A percentile compares a stretch with the other conserved stretches of the same genome.
Conservation (phyloP, 2,113 vertebrate species). For the Psephotus haematonotus region DNA sequence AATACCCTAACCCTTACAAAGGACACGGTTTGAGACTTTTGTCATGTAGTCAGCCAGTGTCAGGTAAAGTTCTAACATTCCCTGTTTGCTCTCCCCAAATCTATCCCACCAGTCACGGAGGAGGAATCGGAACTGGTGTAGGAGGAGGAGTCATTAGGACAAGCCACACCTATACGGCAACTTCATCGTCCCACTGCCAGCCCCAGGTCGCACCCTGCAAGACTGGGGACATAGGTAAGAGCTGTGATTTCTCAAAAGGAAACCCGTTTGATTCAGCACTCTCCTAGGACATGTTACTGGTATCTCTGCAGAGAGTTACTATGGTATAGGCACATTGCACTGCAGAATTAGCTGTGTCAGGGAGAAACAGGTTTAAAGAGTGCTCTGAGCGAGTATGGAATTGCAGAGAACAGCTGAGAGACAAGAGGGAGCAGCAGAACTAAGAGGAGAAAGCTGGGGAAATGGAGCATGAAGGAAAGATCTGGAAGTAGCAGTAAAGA, state of each 20-base stretch:
- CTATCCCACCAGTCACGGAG: background rate
- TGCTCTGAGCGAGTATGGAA: too few relatives aligned
- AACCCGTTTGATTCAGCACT: background rate
- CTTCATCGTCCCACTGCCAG: constrained; percentile 52
- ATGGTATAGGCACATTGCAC: too few relatives aligned
- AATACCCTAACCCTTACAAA: background rate
- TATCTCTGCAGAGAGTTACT: too few relatives aligned
- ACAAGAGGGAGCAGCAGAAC: too few relatives aligned
- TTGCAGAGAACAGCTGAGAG: too few relatives aligned
- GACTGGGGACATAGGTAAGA: constrained; percentile 48
- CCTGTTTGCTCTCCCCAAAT: background rate
- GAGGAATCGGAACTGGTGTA: constrained; percentile 27
- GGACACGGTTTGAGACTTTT: background rate
- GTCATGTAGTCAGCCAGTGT: background rate
- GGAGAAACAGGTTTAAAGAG: too few relatives aligned
- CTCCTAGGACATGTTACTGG: too few relatives aligned
- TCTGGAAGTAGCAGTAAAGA: too few relatives aligned
- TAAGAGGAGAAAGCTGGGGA: too few relatives aligned
- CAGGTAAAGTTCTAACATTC: background rate
- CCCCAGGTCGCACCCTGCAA: constrained; percentile 41
- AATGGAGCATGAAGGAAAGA: too few relatives aligned
- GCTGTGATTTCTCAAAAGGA: fast-evolving
- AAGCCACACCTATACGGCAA: constrained; percentile 45
- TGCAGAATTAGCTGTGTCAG: too few relatives aligned
- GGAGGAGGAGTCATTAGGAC: constrained; percentile 47